Percentiles rank a stretch among this genome's conserved stretches.
These are phyloP conservation scores for Toxotes lorentzi DNA, from an alignment of 2,797 vertebrate genomes.

Conservation along the genomic window DNA sequence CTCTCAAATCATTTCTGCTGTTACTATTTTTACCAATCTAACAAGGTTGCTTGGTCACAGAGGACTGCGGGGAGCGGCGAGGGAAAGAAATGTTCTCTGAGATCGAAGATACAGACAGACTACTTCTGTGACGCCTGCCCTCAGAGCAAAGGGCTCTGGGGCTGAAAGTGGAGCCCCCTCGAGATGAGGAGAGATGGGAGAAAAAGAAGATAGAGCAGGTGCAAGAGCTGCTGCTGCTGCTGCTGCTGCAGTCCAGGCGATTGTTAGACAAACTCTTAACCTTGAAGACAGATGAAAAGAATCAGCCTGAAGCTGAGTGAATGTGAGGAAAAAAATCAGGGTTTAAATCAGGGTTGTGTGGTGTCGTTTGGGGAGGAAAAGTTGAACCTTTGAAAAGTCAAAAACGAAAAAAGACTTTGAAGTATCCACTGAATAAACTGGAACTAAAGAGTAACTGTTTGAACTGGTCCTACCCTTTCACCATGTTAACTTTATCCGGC, in stretches of 20 bases:
- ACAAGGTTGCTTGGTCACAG: constrained; percentile 76
- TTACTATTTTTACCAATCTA: constrained; percentile 80
- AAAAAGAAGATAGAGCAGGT: constrained; percentile 15
- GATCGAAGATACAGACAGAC: constrained; percentile 54
- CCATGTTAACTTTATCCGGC: constrained; percentile 21
- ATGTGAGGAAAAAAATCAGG: constrained; percentile 35
- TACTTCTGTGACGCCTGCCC: constrained; percentile 55
- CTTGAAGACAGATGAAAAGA: constrained; percentile 63
- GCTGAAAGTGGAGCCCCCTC: constrained; percentile 37
- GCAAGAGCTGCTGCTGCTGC: constrained; percentile 10
- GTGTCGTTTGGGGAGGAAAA: constrained; percentile 42
- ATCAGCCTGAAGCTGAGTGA: constrained; percentile 45
- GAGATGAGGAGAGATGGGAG: constrained; percentile 38
- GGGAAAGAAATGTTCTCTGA: constrained; percentile 52
- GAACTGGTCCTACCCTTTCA: constrained; percentile 30
- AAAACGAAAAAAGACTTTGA: constrained; percentile 50
- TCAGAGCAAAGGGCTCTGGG: constrained; percentile 52
- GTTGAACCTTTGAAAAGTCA: constrained; percentile 48
- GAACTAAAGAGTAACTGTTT: constrained; percentile 14
- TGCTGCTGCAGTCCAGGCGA: constrained; percentile 32
- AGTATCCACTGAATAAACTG: constrained; percentile 27
- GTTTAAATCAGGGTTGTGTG: constrained; percentile 46
- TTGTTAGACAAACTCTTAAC: constrained; percentile 62
- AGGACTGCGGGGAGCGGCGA: constrained; percentile 46
- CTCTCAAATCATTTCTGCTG: constrained; percentile 60